phyloP scores from a whole-genome alignment of 2,113 vertebrate genomes.

The Myrmecophaga tridactyla region DNA sequence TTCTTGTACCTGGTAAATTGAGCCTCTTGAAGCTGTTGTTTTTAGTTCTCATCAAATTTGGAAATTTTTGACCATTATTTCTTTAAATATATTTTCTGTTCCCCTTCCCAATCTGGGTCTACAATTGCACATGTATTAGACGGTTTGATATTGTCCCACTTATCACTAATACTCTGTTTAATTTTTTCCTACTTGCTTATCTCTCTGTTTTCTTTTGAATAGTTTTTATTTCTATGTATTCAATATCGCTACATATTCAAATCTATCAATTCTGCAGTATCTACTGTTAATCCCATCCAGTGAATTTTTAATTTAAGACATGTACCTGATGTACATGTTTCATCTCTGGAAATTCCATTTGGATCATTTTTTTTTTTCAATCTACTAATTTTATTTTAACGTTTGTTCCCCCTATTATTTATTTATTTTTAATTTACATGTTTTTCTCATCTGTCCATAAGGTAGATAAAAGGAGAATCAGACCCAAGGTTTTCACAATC shows the following conservation, averaged over 20 bases:
- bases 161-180: background rate
- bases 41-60: slow-evolving; percentile 1
- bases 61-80: background rate
- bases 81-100: background rate
- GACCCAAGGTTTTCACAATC: too few relatives aligned
- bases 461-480: too few relatives aligned
- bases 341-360: background rate
- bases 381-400: too few relatives aligned
- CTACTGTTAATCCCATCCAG: background rate
- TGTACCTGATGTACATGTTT: background rate
- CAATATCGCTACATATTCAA: background rate
- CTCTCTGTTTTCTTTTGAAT: background rate
- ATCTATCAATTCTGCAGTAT: background rate
- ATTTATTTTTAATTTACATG: too few relatives aligned
- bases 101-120: background rate
- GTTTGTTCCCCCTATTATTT: too few relatives aligned
- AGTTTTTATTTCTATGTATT: background rate
- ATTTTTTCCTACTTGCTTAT: background rate
- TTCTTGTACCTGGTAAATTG: background rate
- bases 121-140: background rate
- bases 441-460: too few relatives aligned
- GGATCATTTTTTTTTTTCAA: background rate
- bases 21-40: background rate
- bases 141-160: background rate
- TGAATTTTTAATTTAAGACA: background rate